Percentiles rank a stretch among this genome's conserved stretches.
phyloP scores from a whole-genome alignment of 1,140 invertebrate genomes.

The Melipona quadrifasciata region DNA sequence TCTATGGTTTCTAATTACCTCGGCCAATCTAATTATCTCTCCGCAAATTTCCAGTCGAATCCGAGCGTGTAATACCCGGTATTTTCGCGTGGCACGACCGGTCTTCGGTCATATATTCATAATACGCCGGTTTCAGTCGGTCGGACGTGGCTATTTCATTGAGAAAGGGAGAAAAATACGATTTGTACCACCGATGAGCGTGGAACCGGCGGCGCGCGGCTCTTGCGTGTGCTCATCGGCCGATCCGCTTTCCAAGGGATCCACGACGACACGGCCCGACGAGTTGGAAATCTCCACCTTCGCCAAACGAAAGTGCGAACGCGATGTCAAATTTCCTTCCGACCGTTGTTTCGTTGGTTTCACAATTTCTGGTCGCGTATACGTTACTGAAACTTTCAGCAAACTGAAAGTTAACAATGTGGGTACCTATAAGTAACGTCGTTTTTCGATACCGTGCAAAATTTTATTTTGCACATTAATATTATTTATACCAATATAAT shows the following conservation, averaged over 20 bases:
- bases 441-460: no score
- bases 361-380: not conserved
- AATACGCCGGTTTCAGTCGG: not conserved
- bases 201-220: no score
- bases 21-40: slow-evolving; percentile 60
- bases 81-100: slow-evolving; percentile 16
- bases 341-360: not conserved
- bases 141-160: slow-evolving; percentile 18
- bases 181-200: not conserved
- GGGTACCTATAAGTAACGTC: no score
- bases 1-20: slow-evolving; percentile 67
- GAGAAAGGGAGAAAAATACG: not conserved
- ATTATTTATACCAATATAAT: no score
- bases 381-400: not conserved
- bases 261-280: slow-evolving; percentile 15
- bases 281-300: slow-evolving; percentile 4
- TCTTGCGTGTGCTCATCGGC: not conserved
- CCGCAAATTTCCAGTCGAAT: slow-evolving; percentile 31
- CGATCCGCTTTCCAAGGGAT: slow-evolving; percentile 8
- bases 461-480: no score
- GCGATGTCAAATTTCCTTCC: not conserved
- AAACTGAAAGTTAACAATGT: no score
- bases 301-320: slow-evolving; percentile 12
- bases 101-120: not conserved
- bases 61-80: not conserved